Evolutionary conservation across 2,888 invertebrate genomes (phyloP).

Genomic region (Drosophila paranaensis): DNA sequence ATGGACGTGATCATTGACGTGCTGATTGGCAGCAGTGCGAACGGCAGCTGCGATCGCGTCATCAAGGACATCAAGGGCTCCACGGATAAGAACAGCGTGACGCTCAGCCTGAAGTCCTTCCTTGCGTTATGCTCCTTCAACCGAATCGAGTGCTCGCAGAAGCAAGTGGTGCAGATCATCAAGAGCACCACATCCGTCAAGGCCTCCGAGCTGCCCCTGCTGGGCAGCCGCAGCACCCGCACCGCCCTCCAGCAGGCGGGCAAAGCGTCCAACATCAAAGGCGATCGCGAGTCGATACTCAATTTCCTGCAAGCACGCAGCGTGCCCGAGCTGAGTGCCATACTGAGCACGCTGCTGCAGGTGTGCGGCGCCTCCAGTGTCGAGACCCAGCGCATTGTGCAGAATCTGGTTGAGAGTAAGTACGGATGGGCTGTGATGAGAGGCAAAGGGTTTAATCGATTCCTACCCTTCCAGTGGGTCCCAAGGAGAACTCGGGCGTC

Average conservation of each 20-base stretch:
- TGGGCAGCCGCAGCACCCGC: constrained; percentile 52
- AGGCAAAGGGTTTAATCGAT: too few relatives aligned
- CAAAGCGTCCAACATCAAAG: constrained; percentile 9
- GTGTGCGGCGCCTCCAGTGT: constrained; percentile 57
- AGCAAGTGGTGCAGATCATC: constrained; percentile 67
- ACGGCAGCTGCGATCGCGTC: constrained; percentile 52
- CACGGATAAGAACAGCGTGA: constrained; percentile 50
- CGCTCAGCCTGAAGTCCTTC: constrained; percentile 57
- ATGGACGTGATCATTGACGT: constrained; percentile 68
- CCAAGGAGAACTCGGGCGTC: constrained; percentile 28
- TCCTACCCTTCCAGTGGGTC: constrained; percentile 46
- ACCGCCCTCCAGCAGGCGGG: constrained; percentile 32
- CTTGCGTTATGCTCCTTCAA: constrained; percentile 59
- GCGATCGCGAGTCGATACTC: constrained; percentile 57
- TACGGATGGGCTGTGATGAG: too few relatives aligned
- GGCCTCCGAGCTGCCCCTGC: not conserved
- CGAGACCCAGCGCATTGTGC: constrained; percentile 54
- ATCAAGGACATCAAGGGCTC: constrained; percentile 57
- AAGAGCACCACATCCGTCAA: constrained; percentile 44
- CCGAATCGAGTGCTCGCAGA: constrained; percentile 56
- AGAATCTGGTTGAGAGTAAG: constrained; percentile 65
- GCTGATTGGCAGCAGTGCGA: constrained; percentile 51
- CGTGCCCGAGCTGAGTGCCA: constrained; percentile 43
- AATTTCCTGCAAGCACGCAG: constrained; percentile 50
- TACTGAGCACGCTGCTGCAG: constrained; percentile 50